Evolutionary conservation across 2,797 vertebrate genomes (phyloP).

Genomic region (Australoheros facetus): DNA sequence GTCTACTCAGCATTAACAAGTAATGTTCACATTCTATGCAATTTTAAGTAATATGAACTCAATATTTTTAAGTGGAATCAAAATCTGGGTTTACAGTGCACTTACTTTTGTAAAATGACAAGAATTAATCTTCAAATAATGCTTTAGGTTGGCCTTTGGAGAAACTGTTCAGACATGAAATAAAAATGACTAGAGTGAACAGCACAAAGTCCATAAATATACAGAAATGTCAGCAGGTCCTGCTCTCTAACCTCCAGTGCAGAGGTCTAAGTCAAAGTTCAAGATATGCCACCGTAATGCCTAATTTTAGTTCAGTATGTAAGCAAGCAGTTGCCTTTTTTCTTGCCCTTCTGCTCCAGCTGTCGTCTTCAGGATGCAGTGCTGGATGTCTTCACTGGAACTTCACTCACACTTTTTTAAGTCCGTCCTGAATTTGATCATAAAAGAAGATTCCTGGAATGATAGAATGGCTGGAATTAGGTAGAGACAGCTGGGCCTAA

Average conservation of each 20-base stretch:
- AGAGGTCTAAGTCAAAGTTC: slow-evolving; percentile 73
- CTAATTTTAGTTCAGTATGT: slow-evolving; percentile 69
- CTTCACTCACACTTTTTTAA: slow-evolving; percentile 55
- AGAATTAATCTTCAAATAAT: slow-evolving; percentile 20
- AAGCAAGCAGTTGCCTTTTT: slow-evolving; percentile 49
- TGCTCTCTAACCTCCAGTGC: slow-evolving; percentile 58
- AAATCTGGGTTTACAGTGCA: too few species aligned
- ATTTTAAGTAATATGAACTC: too few species aligned
- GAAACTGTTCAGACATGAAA: slow-evolving; percentile 12
- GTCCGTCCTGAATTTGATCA: slow-evolving; percentile 62
- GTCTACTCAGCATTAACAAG: too few species aligned
- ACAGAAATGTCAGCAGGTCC: slow-evolving; percentile 37
- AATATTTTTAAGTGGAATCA: too few species aligned
- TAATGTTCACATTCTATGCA: too few species aligned
- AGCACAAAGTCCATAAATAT: slow-evolving; percentile 53
- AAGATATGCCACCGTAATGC: slow-evolving; percentile 46
- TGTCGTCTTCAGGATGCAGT: slow-evolving; percentile 30
- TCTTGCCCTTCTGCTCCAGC: slow-evolving; percentile 37
- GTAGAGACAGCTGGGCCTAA: background rate
- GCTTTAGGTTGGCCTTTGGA: background rate
- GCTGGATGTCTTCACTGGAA: slow-evolving; percentile 36
- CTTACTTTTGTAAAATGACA: slow-evolving; percentile 13
- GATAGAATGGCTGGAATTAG: slow-evolving; percentile 43
- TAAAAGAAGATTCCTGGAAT: slow-evolving; percentile 75
- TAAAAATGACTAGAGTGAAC: slow-evolving; percentile 16